These are phyloP conservation scores for Apostichopus leukothele DNA, from an alignment of 53 echinoderm and acorn worm genomes.

Conservation along the genomic window DNA sequence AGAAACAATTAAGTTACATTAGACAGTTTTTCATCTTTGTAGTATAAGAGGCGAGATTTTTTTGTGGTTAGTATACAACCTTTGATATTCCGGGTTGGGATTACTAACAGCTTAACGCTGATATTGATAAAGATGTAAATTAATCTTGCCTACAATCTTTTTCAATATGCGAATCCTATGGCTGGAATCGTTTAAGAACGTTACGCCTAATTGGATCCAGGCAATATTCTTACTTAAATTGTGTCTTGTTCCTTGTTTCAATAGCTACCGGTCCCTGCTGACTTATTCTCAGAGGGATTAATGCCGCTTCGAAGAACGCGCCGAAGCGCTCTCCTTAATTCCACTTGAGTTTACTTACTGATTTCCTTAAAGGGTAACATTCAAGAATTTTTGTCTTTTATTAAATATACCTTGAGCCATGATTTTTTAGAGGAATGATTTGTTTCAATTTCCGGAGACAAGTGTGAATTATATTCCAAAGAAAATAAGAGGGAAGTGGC, in stretches of 20 bases:
- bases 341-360: constrained; percentile 33
- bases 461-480: no score
- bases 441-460: no score
- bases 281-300: constrained; percentile 28
- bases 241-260: constrained; percentile 20
- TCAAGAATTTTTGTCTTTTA: neutral
- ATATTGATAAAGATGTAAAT: constrained; percentile 48
- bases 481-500: no score
- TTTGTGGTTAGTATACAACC: neutral
- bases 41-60: no score
- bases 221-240: constrained; percentile 53
- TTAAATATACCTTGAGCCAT: neutral
- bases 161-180: constrained; percentile 46
- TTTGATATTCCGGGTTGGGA: constrained; percentile 42
- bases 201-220: constrained; percentile 50
- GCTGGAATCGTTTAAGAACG: constrained; percentile 29
- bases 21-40: no score
- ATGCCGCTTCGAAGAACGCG: constrained; percentile 25
- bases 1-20: constrained; percentile 11
- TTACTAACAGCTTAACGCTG: constrained; percentile 36
- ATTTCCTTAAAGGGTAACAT: constrained; percentile 20
- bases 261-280: constrained; percentile 19
- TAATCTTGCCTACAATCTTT: constrained; percentile 44
- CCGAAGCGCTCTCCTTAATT: constrained; percentile 27
- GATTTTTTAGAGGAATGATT: neutral